These are phyloP conservation scores for Chlorocebus sabaeus DNA, from an alignment of 2,113 vertebrate genomes.

Conservation along the genomic window DNA sequence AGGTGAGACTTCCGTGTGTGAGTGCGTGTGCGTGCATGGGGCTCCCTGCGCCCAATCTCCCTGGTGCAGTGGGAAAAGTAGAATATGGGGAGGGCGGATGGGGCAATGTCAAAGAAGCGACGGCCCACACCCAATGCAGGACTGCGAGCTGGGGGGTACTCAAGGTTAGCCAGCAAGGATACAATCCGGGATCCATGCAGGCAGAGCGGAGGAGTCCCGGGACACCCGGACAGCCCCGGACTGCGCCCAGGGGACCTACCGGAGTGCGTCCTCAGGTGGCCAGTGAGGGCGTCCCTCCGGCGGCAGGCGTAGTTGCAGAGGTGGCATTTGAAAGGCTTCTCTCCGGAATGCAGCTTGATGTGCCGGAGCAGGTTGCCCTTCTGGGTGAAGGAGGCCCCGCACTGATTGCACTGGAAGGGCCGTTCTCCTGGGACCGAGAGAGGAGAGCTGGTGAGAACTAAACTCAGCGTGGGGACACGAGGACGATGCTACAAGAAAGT, in stretches of 20 bases:
- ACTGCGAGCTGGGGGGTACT: rapidly evolving
- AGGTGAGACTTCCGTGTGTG: background rate
- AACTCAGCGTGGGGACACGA: conserved; percentile 60
- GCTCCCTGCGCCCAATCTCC: background rate
- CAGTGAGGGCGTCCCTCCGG: conserved; percentile 95
- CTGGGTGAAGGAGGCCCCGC: conserved; percentile 98
- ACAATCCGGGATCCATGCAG: background rate
- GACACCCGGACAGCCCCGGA: rapidly evolving
- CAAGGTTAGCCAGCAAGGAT: background rate
- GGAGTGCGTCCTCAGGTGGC: conserved; percentile 97
- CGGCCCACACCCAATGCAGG: rapidly evolving
- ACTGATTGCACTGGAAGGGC: conserved; percentile 98
- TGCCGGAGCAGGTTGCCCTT: conserved; percentile 99
- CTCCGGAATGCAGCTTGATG: conserved; percentile 98
- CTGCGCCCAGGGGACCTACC: conserved; percentile 84
- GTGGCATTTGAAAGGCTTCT: conserved; percentile 99
- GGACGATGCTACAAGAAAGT: conserved; percentile 84
- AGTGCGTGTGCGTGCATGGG: too few relatives aligned
- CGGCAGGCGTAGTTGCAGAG: conserved; percentile 99
- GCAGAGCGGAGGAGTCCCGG: background rate
- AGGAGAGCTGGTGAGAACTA: conserved; percentile 75
- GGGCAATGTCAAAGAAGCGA: background rate
- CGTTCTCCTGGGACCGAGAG: conserved; percentile 89
- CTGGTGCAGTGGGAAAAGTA: rapidly evolving
- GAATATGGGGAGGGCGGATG: rapidly evolving